Conservation (phyloP, 2,888 invertebrate genomes). For the Sesamia inferens region DNA sequence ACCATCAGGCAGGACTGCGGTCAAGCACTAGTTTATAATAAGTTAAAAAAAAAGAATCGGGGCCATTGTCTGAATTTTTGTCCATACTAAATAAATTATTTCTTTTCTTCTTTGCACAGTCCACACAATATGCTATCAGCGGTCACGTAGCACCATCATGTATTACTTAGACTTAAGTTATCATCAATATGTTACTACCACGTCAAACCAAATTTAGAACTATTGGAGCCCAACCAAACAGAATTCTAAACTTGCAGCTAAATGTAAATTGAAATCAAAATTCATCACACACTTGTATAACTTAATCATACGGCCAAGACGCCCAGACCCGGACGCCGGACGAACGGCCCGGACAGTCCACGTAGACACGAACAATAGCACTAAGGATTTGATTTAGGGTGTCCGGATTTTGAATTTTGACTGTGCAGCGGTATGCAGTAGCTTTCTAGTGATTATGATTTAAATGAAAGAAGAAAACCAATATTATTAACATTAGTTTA, state of each 20-base stretch:
- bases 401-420: slow-evolving; percentile 50
- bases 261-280: slow-evolving; percentile 72
- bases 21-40: no score
- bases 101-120: no score
- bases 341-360: slow-evolving; percentile 42
- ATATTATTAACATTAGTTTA: no score
- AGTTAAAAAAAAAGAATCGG: no score
- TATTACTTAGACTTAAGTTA: background rate
- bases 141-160: background rate
- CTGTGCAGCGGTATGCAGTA: slow-evolving; percentile 14
- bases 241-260: slow-evolving; percentile 54
- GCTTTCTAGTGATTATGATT: slow-evolving; percentile 5
- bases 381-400: slow-evolving; percentile 56
- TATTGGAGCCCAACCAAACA: slow-evolving; percentile 34
- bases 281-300: slow-evolving; percentile 73
- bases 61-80: no score
- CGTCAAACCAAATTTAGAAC: slow-evolving; percentile 4
- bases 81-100: no score
- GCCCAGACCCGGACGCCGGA: slow-evolving; percentile 33
- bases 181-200: background rate
- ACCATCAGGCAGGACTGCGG: no score
- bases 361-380: slow-evolving; percentile 53
- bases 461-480: no score
- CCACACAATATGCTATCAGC: background rate
- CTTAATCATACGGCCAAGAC: slow-evolving; percentile 67